These are phyloP conservation scores for Melanchra persicariae DNA, from an alignment of 2,888 invertebrate genomes.

Conservation along the genomic window DNA sequence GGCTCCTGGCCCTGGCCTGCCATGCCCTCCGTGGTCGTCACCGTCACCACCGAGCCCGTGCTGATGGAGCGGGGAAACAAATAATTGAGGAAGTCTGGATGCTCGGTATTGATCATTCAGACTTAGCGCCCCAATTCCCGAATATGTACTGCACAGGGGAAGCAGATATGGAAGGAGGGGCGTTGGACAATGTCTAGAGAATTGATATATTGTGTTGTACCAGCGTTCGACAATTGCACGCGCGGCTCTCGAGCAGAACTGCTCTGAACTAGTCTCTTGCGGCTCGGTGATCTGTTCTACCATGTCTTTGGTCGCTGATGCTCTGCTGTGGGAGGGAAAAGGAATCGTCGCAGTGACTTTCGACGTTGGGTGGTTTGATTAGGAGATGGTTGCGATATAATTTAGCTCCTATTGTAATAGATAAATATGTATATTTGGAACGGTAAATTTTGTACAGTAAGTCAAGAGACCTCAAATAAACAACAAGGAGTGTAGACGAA, in stretches of 20 bases:
- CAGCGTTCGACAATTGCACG: conserved; percentile 56
- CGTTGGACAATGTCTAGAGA: conserved; percentile 26
- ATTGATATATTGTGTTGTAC: conserved; percentile 43
- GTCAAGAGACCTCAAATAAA: neutral
- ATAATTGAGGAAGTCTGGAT: conserved; percentile 9
- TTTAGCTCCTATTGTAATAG: neutral
- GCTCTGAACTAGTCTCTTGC: conserved; percentile 50
- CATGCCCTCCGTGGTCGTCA: conserved; percentile 66
- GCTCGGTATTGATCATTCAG: neutral
- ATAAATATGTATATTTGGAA: neutral
- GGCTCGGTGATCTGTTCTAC: conserved; percentile 55
- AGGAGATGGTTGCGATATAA: neutral
- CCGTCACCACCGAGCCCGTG: conserved; percentile 77
- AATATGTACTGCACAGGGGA: neutral
- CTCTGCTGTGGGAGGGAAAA: conserved; percentile 66
- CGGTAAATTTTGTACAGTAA: neutral
- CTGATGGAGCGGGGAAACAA: conserved; percentile 63
- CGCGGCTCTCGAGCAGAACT: conserved; percentile 56
- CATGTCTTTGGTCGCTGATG: conserved; percentile 70
- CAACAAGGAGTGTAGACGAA: too few relatives aligned
- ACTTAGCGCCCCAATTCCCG: neutral
- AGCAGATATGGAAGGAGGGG: neutral
- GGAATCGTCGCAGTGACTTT: conserved; percentile 37
- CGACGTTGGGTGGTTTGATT: conserved; percentile 7
- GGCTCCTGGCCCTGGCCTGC: conserved; percentile 64